Evolutionary conservation across 2,888 invertebrate species (phyloP).

Genomic region (Heteromurus nitidus): DNA sequence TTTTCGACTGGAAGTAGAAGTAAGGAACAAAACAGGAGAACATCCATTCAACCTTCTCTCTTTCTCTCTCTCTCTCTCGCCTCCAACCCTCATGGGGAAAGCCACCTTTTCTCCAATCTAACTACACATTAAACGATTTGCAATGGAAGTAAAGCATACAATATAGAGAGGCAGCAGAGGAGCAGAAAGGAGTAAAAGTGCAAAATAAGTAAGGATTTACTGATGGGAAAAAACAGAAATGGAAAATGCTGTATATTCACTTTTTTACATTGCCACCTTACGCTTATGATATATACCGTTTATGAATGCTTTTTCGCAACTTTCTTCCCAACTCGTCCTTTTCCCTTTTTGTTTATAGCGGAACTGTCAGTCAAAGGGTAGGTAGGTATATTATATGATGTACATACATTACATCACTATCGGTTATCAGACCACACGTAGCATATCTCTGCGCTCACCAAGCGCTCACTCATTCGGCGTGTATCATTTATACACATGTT

Average conservation of each 20-base stretch:
- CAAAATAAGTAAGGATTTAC: slow-evolving; percentile 24
- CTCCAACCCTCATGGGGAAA: slow-evolving; percentile 28
- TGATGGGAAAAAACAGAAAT: slow-evolving; percentile 7
- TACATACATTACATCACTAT: neutral
- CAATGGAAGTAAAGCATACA: neutral
- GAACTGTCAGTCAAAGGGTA: neutral
- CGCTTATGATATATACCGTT: neutral
- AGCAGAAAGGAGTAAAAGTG: slow-evolving; percentile 21
- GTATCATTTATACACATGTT: neutral
- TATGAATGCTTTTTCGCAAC: neutral
- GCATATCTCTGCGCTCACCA: neutral
- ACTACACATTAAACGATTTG: neutral
- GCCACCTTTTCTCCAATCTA: slow-evolving; percentile 30
- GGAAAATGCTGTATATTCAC: neutral
- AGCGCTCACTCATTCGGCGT: no score
- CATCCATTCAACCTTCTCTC: neutral
- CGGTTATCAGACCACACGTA: neutral
- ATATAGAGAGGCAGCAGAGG: neutral
- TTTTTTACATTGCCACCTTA: neutral
- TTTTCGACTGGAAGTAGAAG: neutral
- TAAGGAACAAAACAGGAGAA: neutral
- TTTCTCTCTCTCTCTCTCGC: no score
- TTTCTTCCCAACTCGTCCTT: neutral
- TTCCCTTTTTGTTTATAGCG: neutral
- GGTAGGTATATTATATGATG: neutral